Base-by-base conservation (phyloP, 2,113 vertebrate genomes). In the Chelonoidis abingdonii region DNA sequence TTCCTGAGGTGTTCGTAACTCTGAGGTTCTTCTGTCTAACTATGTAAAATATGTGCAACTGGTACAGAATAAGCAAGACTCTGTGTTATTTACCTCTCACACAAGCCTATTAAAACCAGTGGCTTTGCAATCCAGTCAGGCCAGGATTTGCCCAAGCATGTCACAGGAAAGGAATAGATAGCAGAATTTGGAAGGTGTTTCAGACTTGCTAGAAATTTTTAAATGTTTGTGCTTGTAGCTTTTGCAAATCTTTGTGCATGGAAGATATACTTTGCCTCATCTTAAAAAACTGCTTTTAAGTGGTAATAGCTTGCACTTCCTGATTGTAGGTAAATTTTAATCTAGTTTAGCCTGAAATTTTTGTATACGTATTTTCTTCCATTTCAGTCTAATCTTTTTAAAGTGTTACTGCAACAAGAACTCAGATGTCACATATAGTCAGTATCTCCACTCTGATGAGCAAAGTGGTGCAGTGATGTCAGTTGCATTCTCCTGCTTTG, bases 401-500 rank as follows among this genome's bases (percentile, higher is more conserved):
- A 96, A 87, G 54, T 90, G 91, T 92, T 95, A 86, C 35, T 96
- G 69, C 41, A 86, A 90, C 79, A 95, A 90, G 93, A 92, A 84
- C 79, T 94, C 86, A 8, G 27, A 81, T 92, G 95, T 93, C 95
- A 90, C 21, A 94, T 84, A 94, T 83, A 97, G 89, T 95, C 88
- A 97, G 21, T 85, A 89, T 93, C 83, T 93, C 92, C 54, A 50
- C 41, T 89, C 89, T 93, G 86, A 96, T 83, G 88, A 93, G 72
- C 92, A 94, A 96, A 96, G 84, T 84, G 95, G 44, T 65, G 35
- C 91, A 80, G 80, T 44, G 52, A 87, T 62, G 93, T 94, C 95
- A 97, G 96, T 82, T 96, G 41, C 83, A 88, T 94, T 96, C 95
- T 95, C 62, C 88, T 92, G 57, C 86, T 96, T 82, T 89, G 65